Evolutionary conservation across 2,113 vertebrate species (phyloP), one percentile per base, ranked within the genome.

Genomic region (Dipodomys spectabilis): DNA sequence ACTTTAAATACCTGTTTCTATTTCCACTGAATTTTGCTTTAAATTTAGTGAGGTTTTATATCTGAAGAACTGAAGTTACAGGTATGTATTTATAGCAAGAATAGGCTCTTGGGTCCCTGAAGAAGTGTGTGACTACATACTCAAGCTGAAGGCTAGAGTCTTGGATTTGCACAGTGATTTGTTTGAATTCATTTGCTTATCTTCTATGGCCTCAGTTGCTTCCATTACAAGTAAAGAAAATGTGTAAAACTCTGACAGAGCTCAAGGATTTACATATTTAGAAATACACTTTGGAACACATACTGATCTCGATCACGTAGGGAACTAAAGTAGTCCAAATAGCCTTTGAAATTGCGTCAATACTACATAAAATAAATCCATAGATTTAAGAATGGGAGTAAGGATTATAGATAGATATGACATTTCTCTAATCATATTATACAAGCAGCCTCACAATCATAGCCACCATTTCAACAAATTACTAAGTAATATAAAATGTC

Each of bases 101-200:
- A 60, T 25, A 27, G 86, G 44, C 5, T 64, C 11, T 10, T 74
- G 72, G 20, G 60, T 86, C 80, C 49, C 45, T 67, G 8, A n/a
- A 62, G 62, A 88, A 75, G 30, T 28, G 27, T 28, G 1, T 16
- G 62, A 19, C 2, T 2, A 19, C 25, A 27, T 5, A 22, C 15
- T 8, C 2, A 28, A 71, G 15, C 1, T 6, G 16, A n/a, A 27
- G 18, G 1, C 68, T 23, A 13, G 15, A 9, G 19, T 3, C 11
- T 32, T 23, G 94, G 53, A 23, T 73, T n/a, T 64, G 2, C 57
- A 6, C 45, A 75, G 12, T 53, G 7, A 72, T 28, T 15, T 23
- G 27, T 44, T 3, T 65, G 20, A 81, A 25, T 7, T 73, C 32
- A 71, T 79, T 85, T 74, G 27, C 28, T 91, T 69, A 65, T 45